A percentile compares a stretch with the other conserved stretches of the same genome.
These are phyloP conservation scores for Pyrocephalus nanus DNA, from an alignment of 2,797 vertebrate genomes.

Conservation along the genomic window DNA sequence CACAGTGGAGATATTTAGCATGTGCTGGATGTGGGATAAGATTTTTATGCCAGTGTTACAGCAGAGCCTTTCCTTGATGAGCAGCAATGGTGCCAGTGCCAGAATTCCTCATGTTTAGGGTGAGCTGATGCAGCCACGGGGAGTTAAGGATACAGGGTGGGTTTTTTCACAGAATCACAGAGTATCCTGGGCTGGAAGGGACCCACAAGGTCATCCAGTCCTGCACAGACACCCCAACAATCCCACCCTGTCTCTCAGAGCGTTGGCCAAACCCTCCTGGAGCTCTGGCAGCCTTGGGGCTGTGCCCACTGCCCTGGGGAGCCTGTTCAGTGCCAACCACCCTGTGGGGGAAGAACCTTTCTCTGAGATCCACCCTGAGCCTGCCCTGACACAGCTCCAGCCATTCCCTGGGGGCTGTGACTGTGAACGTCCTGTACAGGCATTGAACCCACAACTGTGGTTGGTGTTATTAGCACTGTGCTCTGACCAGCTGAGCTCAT, in stretches of 20 bases:
- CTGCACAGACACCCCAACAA: too few species aligned
- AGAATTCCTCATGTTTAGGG: neutral
- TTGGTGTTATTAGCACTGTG: neutral
- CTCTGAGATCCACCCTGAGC: too few species aligned
- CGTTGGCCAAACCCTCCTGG: too few species aligned
- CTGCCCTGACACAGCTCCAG: too few species aligned
- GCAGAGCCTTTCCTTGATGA: neutral
- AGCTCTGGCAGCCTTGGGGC: too few species aligned
- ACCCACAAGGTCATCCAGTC: neutral
- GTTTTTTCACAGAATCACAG: neutral
- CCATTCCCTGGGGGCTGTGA: too few species aligned
- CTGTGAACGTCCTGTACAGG: neutral
- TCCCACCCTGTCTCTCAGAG: too few species aligned
- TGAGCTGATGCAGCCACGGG: neutral
- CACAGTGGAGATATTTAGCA: neutral
- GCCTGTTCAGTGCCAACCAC: too few species aligned
- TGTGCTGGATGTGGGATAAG: neutral
- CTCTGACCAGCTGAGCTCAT: neutral
- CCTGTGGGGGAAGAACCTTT: too few species aligned
- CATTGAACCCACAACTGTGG: neutral
- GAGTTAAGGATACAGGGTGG: accelerated
- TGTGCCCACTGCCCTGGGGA: too few species aligned
- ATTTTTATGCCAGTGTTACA: neutral
- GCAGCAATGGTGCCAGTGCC: accelerated
- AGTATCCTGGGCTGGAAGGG: neutral